Evolutionary conservation across 2,797 vertebrate species (phyloP).

Genomic region (Chromobotia macracanthus): DNA sequence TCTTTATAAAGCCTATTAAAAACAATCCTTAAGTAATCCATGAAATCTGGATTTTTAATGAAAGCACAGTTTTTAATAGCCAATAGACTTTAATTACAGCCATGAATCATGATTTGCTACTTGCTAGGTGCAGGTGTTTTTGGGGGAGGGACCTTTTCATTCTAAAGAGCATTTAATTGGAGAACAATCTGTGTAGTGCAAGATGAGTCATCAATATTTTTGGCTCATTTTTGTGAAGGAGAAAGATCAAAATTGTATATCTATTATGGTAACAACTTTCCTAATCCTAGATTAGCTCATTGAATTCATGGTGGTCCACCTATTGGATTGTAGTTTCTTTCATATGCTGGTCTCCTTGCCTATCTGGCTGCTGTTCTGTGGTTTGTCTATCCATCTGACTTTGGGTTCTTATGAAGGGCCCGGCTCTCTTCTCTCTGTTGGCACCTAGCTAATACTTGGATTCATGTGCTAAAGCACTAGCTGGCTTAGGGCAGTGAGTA

Average conservation of each 20-base stretch:
- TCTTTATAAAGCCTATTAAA: background rate
- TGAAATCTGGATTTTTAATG: background rate
- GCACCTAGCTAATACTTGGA: constrained; percentile 57
- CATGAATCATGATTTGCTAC: background rate
- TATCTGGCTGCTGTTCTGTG: constrained; percentile 44
- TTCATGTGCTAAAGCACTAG: constrained; percentile 60
- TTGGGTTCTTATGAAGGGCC: constrained; percentile 52
- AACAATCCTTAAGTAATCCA: background rate
- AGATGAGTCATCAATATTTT: background rate
- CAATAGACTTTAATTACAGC: background rate
- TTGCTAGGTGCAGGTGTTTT: background rate
- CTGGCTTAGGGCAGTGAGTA: constrained; percentile 25
- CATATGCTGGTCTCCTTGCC: constrained; percentile 38
- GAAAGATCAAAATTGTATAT: background rate
- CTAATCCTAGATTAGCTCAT: background rate
- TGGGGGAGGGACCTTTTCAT: background rate
- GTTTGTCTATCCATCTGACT: constrained; percentile 25
- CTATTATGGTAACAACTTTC: background rate
- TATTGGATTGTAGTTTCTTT: constrained; percentile 16
- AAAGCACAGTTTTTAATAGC: no score
- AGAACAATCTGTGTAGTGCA: background rate
- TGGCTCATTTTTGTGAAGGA: background rate
- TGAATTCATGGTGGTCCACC: background rate
- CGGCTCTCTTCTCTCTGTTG: constrained; percentile 48
- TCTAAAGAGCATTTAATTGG: background rate